Conservation (phyloP, 2,888 invertebrate species). For the Ormyrus labotus region DNA sequence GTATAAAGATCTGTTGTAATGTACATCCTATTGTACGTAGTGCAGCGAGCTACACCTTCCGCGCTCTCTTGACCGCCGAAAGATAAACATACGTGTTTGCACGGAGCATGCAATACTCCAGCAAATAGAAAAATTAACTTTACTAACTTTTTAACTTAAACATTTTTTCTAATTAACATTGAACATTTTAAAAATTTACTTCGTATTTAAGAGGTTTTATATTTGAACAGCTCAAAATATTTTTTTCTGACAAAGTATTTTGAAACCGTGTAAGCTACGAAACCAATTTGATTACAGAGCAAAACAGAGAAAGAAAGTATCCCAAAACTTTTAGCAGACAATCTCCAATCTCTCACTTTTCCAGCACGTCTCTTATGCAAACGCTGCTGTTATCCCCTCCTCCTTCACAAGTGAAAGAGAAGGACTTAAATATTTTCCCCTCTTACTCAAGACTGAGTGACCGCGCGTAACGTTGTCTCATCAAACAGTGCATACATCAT, state of each 20-base stretch:
- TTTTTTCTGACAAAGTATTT: constrained; percentile 6
- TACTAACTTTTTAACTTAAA: no score
- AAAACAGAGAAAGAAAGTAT: constrained; percentile 3
- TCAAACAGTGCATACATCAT: neutral
- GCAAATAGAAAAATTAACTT: no score
- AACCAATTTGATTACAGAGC: neutral
- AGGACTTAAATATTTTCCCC: constrained; percentile 23
- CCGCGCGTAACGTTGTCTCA: neutral
- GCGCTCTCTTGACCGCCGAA: no score
- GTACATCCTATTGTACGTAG: no score
- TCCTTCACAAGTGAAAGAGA: neutral
- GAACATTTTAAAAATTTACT: neutral
- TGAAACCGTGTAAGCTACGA: neutral
- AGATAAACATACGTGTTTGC: no score
- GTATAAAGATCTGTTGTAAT: no score
- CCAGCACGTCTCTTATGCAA: neutral
- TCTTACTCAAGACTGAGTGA: constrained; percentile 21
- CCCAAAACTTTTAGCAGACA: neutral
- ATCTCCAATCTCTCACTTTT: neutral
- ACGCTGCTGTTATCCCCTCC: neutral
- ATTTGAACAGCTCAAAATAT: neutral
- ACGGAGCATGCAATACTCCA: no score
- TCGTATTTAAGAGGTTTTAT: no score
- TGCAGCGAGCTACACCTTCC: no score
- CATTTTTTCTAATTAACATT: no score